Conservation (phyloP, 2,888 invertebrate species). For the Thumatha senex region DNA sequence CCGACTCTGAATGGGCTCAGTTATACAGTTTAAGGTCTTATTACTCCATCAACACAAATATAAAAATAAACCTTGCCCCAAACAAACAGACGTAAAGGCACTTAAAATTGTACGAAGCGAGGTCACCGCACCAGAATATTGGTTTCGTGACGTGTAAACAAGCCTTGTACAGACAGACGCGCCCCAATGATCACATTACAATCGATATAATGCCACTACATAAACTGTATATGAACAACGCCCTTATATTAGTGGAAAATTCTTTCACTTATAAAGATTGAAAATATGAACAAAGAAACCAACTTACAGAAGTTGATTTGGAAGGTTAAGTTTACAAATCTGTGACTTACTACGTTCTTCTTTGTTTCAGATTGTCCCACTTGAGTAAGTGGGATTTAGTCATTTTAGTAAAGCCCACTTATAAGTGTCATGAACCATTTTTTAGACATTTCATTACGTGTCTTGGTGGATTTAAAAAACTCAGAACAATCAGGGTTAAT, state of each 20-base stretch:
- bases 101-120: slow-evolving; percentile 32
- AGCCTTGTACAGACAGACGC: slow-evolving; percentile 32
- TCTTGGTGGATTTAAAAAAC: too few relatives aligned
- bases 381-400: too few relatives aligned
- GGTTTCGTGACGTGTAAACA: slow-evolving; percentile 35
- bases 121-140: slow-evolving; percentile 32
- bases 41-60: slow-evolving; percentile 12
- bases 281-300: not conserved
- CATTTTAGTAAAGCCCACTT: too few relatives aligned
- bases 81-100: slow-evolving; percentile 27
- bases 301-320: too few relatives aligned
- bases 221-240: slow-evolving; percentile 38
- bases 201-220: slow-evolving; percentile 33
- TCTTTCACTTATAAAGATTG: not conserved
- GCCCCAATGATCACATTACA: slow-evolving; percentile 41
- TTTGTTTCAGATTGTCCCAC: too few relatives aligned
- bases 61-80: slow-evolving; percentile 21
- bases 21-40: slow-evolving; percentile 3
- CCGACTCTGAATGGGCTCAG: not conserved
- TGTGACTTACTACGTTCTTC: too few relatives aligned
- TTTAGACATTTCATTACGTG: too few relatives aligned
- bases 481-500: too few relatives aligned
- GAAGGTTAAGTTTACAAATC: too few relatives aligned
- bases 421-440: too few relatives aligned
- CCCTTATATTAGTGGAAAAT: slow-evolving; percentile 28